These are phyloP conservation scores for Myripristis jacobus DNA, from an alignment of 2,797 vertebrate species.

Conservation along the genomic window DNA sequence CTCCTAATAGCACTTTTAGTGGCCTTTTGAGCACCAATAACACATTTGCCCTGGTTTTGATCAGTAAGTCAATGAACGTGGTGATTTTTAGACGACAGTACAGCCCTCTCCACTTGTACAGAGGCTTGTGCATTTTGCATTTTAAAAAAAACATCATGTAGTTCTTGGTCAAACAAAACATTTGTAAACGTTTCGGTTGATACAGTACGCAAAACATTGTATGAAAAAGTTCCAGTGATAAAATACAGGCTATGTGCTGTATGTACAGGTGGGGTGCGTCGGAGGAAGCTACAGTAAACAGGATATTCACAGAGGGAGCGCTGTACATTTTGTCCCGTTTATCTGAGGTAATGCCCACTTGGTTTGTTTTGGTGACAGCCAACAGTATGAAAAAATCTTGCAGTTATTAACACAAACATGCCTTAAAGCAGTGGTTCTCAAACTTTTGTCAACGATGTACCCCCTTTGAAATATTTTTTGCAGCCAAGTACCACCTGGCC, in stretches of 20 bases:
- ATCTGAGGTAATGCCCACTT: conserved; percentile 68
- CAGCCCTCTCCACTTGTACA: conserved; percentile 2
- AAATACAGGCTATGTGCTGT: conserved; percentile 41
- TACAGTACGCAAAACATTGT: conserved; percentile 71
- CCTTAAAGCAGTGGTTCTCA: too few relatives aligned
- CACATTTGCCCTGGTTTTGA: not conserved
- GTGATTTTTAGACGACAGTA: not conserved
- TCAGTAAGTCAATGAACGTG: not conserved
- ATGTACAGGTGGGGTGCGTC: conserved; percentile 23
- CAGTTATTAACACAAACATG: conserved; percentile 28
- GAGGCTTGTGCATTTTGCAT: conserved; percentile 55
- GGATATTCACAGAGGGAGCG: conserved; percentile 45
- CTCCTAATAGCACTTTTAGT: conserved; percentile 16
- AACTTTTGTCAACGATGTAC: too few relatives aligned
- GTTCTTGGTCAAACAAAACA: conserved; percentile 50
- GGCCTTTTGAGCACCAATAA: conserved; percentile 22
- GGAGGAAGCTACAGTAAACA: conserved; percentile 47
- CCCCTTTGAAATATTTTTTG: too few relatives aligned
- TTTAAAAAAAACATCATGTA: conserved; percentile 25
- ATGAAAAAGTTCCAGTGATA: conserved; percentile 66
- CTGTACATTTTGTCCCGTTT: conserved; percentile 33
- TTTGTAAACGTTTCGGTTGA: conserved; percentile 77
- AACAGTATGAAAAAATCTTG: conserved; percentile 47
- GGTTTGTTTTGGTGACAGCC: conserved; percentile 58
- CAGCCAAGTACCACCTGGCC: too few relatives aligned